A percentile compares a stretch with the other conserved stretches of the same genome.
Conservation (phyloP, 1,140 invertebrate genomes). For the Drosophila suzukii region DNA sequence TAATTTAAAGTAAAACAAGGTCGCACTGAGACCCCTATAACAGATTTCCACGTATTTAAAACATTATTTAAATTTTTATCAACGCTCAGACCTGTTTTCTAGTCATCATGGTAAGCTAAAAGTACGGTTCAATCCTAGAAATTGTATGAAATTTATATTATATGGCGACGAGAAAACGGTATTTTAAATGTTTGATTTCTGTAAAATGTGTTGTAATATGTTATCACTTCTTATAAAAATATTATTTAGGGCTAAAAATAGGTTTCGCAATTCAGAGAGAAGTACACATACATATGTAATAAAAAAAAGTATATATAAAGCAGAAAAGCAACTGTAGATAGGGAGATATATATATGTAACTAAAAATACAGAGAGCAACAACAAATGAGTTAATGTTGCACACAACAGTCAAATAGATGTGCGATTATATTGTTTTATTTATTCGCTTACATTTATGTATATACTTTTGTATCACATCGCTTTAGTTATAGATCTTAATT, state of each 20-base stretch:
- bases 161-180: no score
- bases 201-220: no score
- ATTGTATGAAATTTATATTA: no score
- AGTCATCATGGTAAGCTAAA: no score
- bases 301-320: slow-evolving; percentile 29
- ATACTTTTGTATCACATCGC: slow-evolving; percentile 26
- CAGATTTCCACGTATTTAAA: no score
- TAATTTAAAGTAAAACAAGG: no score
- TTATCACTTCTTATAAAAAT: not conserved
- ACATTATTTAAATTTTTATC: no score
- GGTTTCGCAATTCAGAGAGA: slow-evolving; percentile 1
- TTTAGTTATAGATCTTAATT: slow-evolving; percentile 20
- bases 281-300: slow-evolving; percentile 29
- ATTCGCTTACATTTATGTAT: slow-evolving; percentile 19
- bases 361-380: slow-evolving; percentile 38
- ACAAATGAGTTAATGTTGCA: slow-evolving; percentile 48
- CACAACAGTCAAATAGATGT: slow-evolving; percentile 2
- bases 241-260: not conserved
- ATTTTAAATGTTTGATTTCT: no score
- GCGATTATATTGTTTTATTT: slow-evolving; percentile 16
- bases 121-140: no score
- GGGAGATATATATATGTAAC: slow-evolving; percentile 65
- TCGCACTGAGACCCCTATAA: no score
- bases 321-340: slow-evolving; percentile 74
- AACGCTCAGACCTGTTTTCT: no score